These are phyloP conservation scores for Danaus melanippus DNA, from an alignment of 1,140 invertebrate species.

Conservation along the genomic window DNA sequence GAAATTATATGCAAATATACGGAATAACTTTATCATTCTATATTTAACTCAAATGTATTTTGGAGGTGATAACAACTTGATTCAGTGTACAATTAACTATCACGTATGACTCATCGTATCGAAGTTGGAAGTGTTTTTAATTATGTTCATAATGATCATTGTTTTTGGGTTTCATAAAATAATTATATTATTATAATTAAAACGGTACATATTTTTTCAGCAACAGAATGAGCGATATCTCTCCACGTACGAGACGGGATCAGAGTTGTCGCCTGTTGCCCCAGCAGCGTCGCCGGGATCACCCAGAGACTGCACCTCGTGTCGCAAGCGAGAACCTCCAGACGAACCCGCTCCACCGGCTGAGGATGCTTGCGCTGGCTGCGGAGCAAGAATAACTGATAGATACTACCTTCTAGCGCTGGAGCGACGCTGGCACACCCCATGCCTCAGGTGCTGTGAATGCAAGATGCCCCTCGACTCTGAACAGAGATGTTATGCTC, in stretches of 20 bases:
- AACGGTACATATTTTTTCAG: constrained; percentile 36
- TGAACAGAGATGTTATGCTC: constrained; percentile 93
- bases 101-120: too few relatives aligned
- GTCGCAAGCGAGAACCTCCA: constrained; percentile 66
- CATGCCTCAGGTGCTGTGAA: constrained; percentile 92
- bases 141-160: too few relatives aligned
- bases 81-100: too few relatives aligned
- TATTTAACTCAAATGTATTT: too few relatives aligned
- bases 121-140: too few relatives aligned
- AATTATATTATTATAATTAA: too few relatives aligned
- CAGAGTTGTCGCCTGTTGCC: constrained; percentile 80
- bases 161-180: too few relatives aligned
- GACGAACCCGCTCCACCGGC: constrained; percentile 57
- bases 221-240: constrained; percentile 75
- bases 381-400: constrained; percentile 86
- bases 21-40: too few relatives aligned
- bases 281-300: constrained; percentile 74
- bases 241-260: constrained; percentile 79
- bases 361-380: constrained; percentile 86
- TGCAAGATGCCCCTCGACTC: constrained; percentile 92
- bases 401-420: constrained; percentile 94
- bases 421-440: constrained; percentile 93
- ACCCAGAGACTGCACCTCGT: constrained; percentile 65
- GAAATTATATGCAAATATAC: too few relatives aligned
- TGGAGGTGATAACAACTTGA: too few relatives aligned